phyloP scores from a whole-genome alignment of 2,113 vertebrate genomes.

The Scytalopus superciliaris region DNA sequence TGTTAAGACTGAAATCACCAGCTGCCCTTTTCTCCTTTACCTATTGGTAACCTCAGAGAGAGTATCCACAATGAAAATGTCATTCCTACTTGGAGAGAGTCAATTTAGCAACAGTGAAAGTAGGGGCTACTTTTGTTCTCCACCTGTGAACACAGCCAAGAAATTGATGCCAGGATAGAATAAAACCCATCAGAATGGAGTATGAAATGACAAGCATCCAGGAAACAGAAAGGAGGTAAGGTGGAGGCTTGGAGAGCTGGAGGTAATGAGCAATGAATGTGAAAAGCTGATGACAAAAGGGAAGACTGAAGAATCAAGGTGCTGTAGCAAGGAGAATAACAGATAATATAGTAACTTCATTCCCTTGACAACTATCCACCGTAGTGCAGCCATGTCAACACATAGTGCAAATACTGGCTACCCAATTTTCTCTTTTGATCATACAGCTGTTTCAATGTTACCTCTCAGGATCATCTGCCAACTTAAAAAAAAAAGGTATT shows the following conservation, averaged over 20 bases:
- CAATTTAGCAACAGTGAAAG: not conserved
- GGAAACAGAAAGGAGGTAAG: not conserved
- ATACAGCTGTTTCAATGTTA: not conserved
- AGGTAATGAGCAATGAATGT: not conserved
- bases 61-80: not conserved
- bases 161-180: not conserved
- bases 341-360: not conserved
- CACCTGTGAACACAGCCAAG: not conserved
- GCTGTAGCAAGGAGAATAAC: not conserved
- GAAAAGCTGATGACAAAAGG: not conserved
- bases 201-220: not conserved
- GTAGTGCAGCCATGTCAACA: accelerated
- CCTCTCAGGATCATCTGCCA: not conserved
- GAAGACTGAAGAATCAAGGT: not conserved
- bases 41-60: not conserved
- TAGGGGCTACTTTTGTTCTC: not conserved
- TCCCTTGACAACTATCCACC: not conserved
- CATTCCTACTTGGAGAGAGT: not conserved
- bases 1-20: not conserved
- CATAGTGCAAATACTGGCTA: not conserved
- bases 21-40: not conserved
- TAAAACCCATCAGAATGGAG: not conserved
- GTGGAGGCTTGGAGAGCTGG: not conserved
- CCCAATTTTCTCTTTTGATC: not conserved
- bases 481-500: not conserved